Conservation (phyloP, 2,888 invertebrate species). For the Nephrotoma flavescens region DNA sequence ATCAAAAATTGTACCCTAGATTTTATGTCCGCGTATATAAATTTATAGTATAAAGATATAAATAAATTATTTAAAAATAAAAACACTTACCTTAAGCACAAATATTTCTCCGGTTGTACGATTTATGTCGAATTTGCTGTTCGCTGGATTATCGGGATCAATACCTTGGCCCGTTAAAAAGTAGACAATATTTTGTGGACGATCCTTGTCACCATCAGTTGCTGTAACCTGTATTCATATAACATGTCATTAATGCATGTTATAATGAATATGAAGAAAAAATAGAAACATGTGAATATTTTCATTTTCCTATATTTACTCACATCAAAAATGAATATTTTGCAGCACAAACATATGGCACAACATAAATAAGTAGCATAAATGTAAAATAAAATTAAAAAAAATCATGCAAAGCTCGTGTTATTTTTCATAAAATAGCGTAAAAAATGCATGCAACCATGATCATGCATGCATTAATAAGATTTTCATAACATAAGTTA, state of each 20-base stretch:
- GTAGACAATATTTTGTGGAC: constrained; percentile 90
- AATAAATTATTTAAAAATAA: neutral
- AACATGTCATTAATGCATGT: neutral
- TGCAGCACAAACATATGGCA: constrained; percentile 1
- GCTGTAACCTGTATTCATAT: constrained; percentile 65
- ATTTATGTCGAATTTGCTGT: constrained; percentile 94
- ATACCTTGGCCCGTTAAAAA: constrained; percentile 91
- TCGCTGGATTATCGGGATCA: constrained; percentile 86
- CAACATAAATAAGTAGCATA: neutral
- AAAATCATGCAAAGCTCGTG: neutral
- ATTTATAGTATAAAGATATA: neutral
- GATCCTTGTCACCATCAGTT: constrained; percentile 89
- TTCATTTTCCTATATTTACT: no score
- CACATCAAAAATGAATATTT: neutral
- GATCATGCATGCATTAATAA: neutral
- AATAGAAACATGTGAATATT: neutral
- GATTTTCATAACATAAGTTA: neutral
- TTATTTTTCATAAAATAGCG: neutral
- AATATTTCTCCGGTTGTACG: constrained; percentile 90
- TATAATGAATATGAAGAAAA: constrained; percentile 2
- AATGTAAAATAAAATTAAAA: neutral
- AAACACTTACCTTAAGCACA: constrained; percentile 69
- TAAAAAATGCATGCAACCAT: neutral
- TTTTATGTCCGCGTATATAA: no score
- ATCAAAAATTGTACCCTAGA: no score